Evolutionary conservation across 1,140 invertebrate genomes (phyloP), one percentile per base, ranked within the genome.

Genomic region (Leptopilina clavipes): DNA sequence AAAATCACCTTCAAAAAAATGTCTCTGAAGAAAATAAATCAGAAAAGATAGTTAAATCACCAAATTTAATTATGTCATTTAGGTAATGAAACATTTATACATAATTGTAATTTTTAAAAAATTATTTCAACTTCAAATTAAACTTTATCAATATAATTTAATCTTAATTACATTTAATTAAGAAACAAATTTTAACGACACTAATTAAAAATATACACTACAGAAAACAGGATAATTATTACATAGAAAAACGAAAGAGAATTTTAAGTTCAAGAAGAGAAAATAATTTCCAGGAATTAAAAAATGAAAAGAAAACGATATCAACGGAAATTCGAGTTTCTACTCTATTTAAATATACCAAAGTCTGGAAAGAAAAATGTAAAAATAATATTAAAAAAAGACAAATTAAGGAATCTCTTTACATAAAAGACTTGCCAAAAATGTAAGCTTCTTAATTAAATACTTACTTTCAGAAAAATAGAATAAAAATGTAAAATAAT

Each of bases 381-480:
- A 85, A 75, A 78, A 71, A 72, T 0, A 65, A 76, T 12, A 72
- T 83, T 73, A 0, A 65, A 74, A 5, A 83, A 72, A 7, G 19
- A 76, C 17, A 71, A 71, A 1, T 79, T 70, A 8, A 77, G 25
- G 12, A 73, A 54, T 18, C 81, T 14, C 79, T 65, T 18, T 90
- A 88, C 22, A 87, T 90, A n/a, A 90, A 90, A 81, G 83, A 90
- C 75, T 70, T 90, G 8, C 88, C 88, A 31, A 85, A 75, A 81
- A 76, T 86, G 89, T 90, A 76, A 79, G 84, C 85, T 45, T 71
- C 40, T 12, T 71, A 45, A 56, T 75, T 3, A 48, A 48, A 14
- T 48, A 48, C 8, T 40, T 31, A 44, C 1, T 48, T n/a, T 48
- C 44, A 14, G 2, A 48, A n/a, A 14, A 48, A 10, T 3, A 48